Evolutionary conservation across 53 echinoderm and acorn worm genomes (phyloP), one percentile per base, ranked within the genome.

Genomic region (Pentamera pediparva): DNA sequence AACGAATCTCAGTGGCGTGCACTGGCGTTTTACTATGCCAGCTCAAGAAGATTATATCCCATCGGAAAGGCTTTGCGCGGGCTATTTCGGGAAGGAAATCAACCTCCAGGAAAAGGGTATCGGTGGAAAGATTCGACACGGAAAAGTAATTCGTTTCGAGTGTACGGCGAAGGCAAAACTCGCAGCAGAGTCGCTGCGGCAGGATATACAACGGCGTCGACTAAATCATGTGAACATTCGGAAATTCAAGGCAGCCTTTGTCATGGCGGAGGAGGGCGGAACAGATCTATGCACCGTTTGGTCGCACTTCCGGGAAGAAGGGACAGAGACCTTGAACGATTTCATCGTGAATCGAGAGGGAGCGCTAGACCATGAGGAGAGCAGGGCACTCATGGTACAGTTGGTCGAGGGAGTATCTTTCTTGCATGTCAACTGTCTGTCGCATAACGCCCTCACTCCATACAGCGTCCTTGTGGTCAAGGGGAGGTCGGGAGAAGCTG

Each of bases 51-150:
- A 72, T 35, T 72, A 72, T 35, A 78, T 77, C 0, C 81, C 84
- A 13, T 47, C 81, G 56, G 91, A 90, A 56, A 84, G 79, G 59
- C 39, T 95, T 35, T 76, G 90, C 15, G 79, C 79, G 37, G 95
- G 95, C 28, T 95, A 88, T 56, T 95, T 91, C 78, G 95, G 95
- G 18, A 76, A 79, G 47, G 87, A 91, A 51, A 75, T 92, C 47
- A 76, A 70, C 3, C 75, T 81, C 17, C 74, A 65, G 34, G 87
- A 95, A 79, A 85, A 77, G 39, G 59, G 76, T 8, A 56, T 67
- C 48, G 61, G 62, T 27, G 82, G 70, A 29, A 90, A 80, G 49
- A 78, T 78, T 11, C 76, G 91, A 36, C 39, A 38, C 19, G 87
- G 78, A 30, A 90, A 94, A 43, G 78, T 91, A 35, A 82, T 94